Percentiles rank a stretch among this genome's conserved stretches.
Conservation (phyloP, 2,888 invertebrate genomes). For the Sphaerophoria rueppellii region DNA sequence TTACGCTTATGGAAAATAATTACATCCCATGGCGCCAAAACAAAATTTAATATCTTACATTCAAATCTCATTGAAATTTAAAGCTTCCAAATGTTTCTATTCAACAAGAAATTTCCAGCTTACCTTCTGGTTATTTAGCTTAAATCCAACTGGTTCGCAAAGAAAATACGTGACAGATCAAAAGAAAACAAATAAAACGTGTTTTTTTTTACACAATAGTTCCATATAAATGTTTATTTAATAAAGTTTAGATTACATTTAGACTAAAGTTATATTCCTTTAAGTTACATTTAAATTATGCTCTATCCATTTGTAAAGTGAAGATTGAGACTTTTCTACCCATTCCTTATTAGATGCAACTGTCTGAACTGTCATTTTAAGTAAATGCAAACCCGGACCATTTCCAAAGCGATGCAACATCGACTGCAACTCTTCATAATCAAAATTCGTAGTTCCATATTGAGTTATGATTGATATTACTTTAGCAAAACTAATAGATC, state of each 20-base stretch:
- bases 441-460: slow-evolving; percentile 82
- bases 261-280: not conserved
- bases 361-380: slow-evolving; percentile 82
- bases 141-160: too few relatives aligned
- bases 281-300: slow-evolving; percentile 78
- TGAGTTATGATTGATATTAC: slow-evolving; percentile 82
- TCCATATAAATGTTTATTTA: slow-evolving; percentile 9
- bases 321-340: slow-evolving; percentile 81
- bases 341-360: slow-evolving; percentile 82
- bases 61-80: too few relatives aligned
- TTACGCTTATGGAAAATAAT: too few relatives aligned
- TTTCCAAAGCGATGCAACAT: slow-evolving; percentile 82
- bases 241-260: not conserved
- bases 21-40: too few relatives aligned
- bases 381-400: slow-evolving; percentile 81
- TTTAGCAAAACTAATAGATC: slow-evolving; percentile 81
- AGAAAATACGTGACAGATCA: too few relatives aligned
- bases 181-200: too few relatives aligned
- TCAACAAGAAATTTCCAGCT: too few relatives aligned
- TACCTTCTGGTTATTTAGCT: too few relatives aligned
- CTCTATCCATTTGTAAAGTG: slow-evolving; percentile 82
- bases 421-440: slow-evolving; percentile 82
- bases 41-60: too few relatives aligned
- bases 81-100: too few relatives aligned
- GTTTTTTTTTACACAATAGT: not conserved